Evolutionary conservation across 2,113 vertebrate species (phyloP).

Genomic region (Halcyon senegalensis): DNA sequence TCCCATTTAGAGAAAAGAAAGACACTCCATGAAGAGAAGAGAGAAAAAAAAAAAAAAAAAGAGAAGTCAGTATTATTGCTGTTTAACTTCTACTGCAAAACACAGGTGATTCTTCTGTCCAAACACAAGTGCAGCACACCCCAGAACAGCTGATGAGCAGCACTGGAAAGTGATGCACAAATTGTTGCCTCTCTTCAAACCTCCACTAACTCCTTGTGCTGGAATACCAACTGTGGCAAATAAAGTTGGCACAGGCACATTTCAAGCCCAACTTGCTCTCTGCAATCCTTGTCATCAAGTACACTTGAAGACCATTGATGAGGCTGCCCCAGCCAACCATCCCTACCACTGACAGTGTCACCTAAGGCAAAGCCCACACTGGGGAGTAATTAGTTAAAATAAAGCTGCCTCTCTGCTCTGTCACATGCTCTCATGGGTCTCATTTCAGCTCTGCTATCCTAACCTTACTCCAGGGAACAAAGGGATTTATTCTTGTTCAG

Average conservation of each 20-base stretch:
- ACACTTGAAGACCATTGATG: neutral
- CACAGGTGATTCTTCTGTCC: neutral
- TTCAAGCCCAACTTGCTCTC: neutral
- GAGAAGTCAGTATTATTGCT: neutral
- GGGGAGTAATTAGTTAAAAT: neutral
- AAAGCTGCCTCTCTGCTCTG: neutral
- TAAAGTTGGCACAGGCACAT: neutral
- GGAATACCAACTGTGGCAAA: neutral
- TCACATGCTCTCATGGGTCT: fast-evolving
- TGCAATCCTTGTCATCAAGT: neutral
- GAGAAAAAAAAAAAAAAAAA: neutral
- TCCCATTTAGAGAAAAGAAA: neutral
- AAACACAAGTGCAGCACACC: neutral
- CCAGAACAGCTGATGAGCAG: neutral
- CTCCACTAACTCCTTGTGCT: neutral
- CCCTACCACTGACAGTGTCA: neutral
- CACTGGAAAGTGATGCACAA: neutral
- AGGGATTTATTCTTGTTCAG: neutral
- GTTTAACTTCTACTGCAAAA: neutral
- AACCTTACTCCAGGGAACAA: neutral
- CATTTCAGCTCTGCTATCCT: neutral
- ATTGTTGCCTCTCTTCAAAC: neutral
- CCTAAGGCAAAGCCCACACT: neutral
- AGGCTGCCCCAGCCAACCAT: neutral
- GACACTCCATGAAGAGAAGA: neutral